These are phyloP conservation scores for Alcis repandata DNA, from an alignment of 2,888 invertebrate genomes.

Conservation along the genomic window DNA sequence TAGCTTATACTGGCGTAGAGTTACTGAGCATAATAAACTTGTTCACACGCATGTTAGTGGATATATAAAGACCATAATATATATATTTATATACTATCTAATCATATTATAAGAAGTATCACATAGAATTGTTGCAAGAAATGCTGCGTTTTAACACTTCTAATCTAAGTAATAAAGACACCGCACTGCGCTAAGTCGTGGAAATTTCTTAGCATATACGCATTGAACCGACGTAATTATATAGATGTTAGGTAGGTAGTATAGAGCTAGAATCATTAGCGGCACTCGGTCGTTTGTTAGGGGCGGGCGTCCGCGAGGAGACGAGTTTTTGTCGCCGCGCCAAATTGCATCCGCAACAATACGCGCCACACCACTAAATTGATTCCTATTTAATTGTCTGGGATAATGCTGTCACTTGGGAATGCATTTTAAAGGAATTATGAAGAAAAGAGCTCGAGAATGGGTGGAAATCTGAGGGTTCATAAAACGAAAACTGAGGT, in stretches of 20 bases:
- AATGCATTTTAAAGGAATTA: constrained; percentile 40
- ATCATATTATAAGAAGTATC: too few relatives aligned
- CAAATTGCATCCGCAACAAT: constrained; percentile 85
- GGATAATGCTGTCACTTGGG: constrained; percentile 51
- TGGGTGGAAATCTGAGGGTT: background rate
- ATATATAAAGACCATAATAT: too few relatives aligned
- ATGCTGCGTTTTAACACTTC: too few relatives aligned
- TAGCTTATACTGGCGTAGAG: background rate
- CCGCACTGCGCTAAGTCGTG: background rate
- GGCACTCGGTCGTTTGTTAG: constrained; percentile 84
- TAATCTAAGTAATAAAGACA: background rate
- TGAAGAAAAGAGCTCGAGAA: background rate
- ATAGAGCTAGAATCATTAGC: constrained; percentile 78
- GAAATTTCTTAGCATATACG: constrained; percentile 4
- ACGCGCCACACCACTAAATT: constrained; percentile 77
- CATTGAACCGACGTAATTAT: background rate
- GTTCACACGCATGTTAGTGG: too few relatives aligned
- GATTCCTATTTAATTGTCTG: constrained; percentile 81
- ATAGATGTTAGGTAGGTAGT: background rate
- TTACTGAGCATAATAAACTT: background rate
- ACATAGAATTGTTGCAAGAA: too few relatives aligned
- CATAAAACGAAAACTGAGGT: background rate
- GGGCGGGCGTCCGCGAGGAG: constrained; percentile 80
- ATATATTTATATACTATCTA: too few relatives aligned
- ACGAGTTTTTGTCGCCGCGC: constrained; percentile 82